Evolutionary conservation across 2,888 invertebrate species (phyloP).

Genomic region (Cosmopolites sordidus): DNA sequence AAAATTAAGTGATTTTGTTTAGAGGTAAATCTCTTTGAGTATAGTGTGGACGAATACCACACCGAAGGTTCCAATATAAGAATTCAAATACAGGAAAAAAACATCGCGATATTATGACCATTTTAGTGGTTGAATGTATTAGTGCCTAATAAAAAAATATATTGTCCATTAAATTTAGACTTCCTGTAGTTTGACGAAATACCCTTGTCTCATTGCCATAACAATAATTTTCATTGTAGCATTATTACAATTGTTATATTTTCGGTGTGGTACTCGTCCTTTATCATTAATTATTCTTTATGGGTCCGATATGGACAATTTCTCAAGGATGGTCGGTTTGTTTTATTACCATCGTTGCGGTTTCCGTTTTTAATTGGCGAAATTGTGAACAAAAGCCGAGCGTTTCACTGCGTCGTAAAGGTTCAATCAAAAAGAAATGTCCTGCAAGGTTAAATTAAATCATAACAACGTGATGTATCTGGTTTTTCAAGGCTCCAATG

Average conservation of each 20-base stretch:
- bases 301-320: neutral
- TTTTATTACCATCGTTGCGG: slow-evolving; percentile 1
- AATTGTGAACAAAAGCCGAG: neutral
- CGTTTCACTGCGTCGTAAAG: neutral
- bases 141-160: too few relatives aligned
- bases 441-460: neutral
- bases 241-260: neutral
- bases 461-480: slow-evolving; percentile 1
- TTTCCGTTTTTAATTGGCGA: neutral
- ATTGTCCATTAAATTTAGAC: too few relatives aligned
- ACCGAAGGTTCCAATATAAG: too few relatives aligned
- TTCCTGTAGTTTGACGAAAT: too few relatives aligned
- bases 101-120: too few relatives aligned
- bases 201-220: neutral
- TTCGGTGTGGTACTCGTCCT: neutral
- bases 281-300: slow-evolving; percentile 1
- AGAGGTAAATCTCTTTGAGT: too few relatives aligned
- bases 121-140: too few relatives aligned
- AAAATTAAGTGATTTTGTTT: too few relatives aligned
- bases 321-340: slow-evolving; percentile 1
- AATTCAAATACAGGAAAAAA: too few relatives aligned
- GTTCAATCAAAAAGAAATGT: neutral
- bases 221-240: neutral
- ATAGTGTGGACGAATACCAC: too few relatives aligned
- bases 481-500: neutral